phyloP scores from a whole-genome alignment of 2,113 vertebrate genomes.

The Burhinus bistriatus region DNA sequence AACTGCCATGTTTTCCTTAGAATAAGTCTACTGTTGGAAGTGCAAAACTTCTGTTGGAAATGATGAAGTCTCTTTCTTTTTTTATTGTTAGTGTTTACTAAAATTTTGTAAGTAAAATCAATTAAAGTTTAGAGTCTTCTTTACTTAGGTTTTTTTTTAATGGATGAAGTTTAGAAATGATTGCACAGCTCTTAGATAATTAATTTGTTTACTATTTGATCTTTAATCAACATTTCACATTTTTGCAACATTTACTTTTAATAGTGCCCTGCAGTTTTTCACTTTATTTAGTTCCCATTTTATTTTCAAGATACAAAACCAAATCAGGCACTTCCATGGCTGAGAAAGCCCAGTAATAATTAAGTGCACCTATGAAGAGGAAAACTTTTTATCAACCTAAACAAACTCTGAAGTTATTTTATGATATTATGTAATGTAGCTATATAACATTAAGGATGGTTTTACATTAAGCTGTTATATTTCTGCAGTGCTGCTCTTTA shows the following conservation, averaged over 20 bases:
- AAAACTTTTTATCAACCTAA: not conserved
- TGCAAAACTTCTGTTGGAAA: not conserved
- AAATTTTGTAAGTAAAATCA: conserved; percentile 23
- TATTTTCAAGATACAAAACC: conserved; percentile 39
- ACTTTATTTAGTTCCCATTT: conserved; percentile 40
- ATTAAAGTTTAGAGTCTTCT: conserved; percentile 35
- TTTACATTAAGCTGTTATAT: not conserved
- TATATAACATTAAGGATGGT: not conserved
- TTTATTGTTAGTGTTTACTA: conserved; percentile 1
- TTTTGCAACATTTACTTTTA: conserved; percentile 41
- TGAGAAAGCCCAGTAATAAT: not conserved
- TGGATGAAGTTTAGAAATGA: conserved; percentile 8
- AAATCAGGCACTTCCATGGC: not conserved
- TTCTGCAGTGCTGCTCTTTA: not conserved
- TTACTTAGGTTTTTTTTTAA: not conserved
- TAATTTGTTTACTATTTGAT: conserved; percentile 58
- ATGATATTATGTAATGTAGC: not conserved
- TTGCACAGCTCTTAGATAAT: conserved; percentile 40
- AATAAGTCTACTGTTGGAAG: not conserved
- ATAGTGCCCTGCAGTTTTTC: conserved; percentile 27
- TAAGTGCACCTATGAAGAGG: not conserved
- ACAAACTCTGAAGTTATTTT: not conserved
- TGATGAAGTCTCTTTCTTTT: not conserved
- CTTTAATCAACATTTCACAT: conserved; percentile 55
- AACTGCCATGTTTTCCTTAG: not conserved